Conservation (phyloP, 2,888 invertebrate genomes). For the Drosophila multiciliata region DNA sequence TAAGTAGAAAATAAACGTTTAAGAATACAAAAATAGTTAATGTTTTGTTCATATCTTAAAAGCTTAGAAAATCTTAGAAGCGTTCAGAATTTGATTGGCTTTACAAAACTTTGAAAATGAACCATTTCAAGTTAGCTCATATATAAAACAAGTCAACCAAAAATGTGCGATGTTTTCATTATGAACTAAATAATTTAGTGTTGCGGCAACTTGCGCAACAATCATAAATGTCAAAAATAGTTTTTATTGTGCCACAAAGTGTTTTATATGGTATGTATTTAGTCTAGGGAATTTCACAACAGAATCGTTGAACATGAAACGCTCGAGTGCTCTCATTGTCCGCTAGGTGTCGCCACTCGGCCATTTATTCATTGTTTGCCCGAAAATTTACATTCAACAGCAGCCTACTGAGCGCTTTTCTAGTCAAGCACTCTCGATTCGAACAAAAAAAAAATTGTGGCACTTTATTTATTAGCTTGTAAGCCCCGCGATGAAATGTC, state of each 20-base stretch:
- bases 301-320: conserved; percentile 22
- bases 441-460: conserved; percentile 43
- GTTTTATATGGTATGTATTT: conserved; percentile 3
- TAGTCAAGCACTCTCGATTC: conserved; percentile 69
- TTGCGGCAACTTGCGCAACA: conserved; percentile 18
- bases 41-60: background rate
- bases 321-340: conserved; percentile 28
- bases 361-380: conserved; percentile 44
- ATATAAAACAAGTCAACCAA: background rate
- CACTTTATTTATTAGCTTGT: conserved; percentile 79
- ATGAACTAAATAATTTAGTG: background rate
- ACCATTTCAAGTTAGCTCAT: background rate
- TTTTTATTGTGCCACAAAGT: conserved; percentile 18
- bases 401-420: conserved; percentile 64
- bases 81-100: conserved; percentile 1
- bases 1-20: background rate
- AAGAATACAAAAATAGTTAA: conserved; percentile 1
- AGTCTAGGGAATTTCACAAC: conserved; percentile 16
- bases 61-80: background rate
- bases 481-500: conserved; percentile 70
- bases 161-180: background rate
- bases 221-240: conserved; percentile 27
- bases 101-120: background rate
- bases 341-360: conserved; percentile 37
- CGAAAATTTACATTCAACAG: conserved; percentile 46